phyloP scores from a whole-genome alignment of 2,888 invertebrate genomes.

The Xylota sylvarum region DNA sequence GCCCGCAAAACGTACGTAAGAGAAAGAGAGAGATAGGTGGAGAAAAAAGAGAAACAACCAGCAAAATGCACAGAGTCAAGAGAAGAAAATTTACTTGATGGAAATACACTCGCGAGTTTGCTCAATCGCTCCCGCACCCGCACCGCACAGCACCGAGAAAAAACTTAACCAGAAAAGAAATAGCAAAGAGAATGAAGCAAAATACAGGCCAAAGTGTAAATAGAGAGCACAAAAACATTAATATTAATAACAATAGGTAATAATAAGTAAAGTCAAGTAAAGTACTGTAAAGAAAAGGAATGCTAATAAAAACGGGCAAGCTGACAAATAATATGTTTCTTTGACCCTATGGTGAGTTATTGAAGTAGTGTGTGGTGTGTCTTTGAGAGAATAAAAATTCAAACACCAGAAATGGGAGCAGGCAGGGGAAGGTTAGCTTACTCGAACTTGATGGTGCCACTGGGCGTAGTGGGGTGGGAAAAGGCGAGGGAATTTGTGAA shows the following conservation, averaged over 20 bases:
- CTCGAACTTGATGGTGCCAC: neutral
- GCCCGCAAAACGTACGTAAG: conserved; percentile 1
- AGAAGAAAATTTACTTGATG: conserved; percentile 39
- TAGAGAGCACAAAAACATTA: conserved; percentile 62
- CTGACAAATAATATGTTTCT: conserved; percentile 72
- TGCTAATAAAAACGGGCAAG: conserved; percentile 67
- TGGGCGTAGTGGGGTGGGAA: conserved; percentile 1
- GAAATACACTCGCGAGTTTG: conserved; percentile 26
- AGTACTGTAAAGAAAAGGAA: conserved; percentile 55
- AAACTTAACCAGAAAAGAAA: conserved; percentile 17
- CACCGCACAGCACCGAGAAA: neutral
- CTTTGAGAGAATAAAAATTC: conserved; percentile 27
- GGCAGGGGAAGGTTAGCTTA: neutral
- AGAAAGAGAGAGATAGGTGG: neutral
- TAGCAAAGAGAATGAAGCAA: conserved; percentile 40
- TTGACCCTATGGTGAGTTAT: conserved; percentile 77
- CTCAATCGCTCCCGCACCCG: neutral
- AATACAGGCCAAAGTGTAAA: conserved; percentile 74
- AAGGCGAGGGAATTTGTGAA: conserved; percentile 36
- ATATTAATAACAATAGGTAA: conserved; percentile 63
- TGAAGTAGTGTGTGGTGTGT: conserved; percentile 47
- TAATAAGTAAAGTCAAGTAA: conserved; percentile 62
- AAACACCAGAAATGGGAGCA: neutral
- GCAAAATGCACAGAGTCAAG: conserved; percentile 15
- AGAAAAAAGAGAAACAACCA: neutral